phyloP scores from a whole-genome alignment of 2,113 vertebrate species.

The Halichoeres trimaculatus region DNA sequence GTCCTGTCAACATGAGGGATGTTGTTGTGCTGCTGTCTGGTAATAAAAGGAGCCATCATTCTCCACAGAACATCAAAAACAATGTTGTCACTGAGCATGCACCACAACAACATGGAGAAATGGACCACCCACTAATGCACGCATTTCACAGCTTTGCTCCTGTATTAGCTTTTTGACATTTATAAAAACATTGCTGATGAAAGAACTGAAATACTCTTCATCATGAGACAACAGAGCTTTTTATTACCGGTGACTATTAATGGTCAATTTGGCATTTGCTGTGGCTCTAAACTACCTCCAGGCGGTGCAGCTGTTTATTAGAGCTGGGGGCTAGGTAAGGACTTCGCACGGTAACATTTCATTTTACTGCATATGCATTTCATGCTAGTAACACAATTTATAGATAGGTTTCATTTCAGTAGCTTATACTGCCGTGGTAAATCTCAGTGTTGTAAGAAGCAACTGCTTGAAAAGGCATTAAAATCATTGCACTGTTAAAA shows the following conservation, averaged over 20 bases:
- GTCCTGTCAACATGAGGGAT: constrained; percentile 74
- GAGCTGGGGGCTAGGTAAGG: constrained; percentile 32
- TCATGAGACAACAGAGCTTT: constrained; percentile 62
- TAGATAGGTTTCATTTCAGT: constrained; percentile 45
- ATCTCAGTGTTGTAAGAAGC: constrained; percentile 40
- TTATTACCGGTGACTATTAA: constrained; percentile 58
- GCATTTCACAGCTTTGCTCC: constrained; percentile 40
- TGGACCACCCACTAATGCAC: constrained; percentile 25
- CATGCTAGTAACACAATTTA: constrained; percentile 55
- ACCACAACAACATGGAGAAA: constrained; percentile 37
- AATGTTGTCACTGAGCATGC: constrained; percentile 4
- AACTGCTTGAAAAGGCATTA: constrained; percentile 25
- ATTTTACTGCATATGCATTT: constrained; percentile 64
- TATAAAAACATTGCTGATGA: constrained; percentile 47
- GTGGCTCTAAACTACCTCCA: constrained; percentile 53
- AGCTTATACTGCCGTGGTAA: constrained; percentile 42
- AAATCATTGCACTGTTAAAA: constrained; percentile 31
- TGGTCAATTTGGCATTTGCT: constrained; percentile 69
- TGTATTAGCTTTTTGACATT: constrained; percentile 58
- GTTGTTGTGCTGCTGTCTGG: constrained; percentile 60
- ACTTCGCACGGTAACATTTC: constrained; percentile 47
- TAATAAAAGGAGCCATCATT: constrained; percentile 76
- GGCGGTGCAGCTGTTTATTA: constrained; percentile 60
- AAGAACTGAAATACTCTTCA: constrained; percentile 33
- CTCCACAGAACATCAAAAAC: constrained; percentile 52